Conservation (phyloP, 2,888 invertebrate genomes). For the Alsophila aescularia region DNA sequence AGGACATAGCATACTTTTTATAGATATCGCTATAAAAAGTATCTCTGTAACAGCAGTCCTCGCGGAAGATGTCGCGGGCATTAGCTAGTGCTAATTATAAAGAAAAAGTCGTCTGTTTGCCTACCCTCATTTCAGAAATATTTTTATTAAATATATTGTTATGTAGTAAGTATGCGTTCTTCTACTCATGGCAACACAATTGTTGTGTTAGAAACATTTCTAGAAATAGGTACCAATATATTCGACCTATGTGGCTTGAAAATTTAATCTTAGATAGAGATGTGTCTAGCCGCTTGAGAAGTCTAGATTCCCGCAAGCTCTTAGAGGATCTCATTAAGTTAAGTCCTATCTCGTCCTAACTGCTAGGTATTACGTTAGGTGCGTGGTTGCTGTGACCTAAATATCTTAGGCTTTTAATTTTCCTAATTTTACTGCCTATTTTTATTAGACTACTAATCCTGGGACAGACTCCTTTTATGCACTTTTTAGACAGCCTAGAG, state of each 20-base stretch:
- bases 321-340: constrained; percentile 20
- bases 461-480: not conserved
- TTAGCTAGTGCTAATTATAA: too few relatives aligned
- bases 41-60: too few relatives aligned
- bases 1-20: too few relatives aligned
- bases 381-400: constrained; percentile 18
- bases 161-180: not conserved
- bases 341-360: constrained; percentile 11
- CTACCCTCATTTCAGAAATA: constrained; percentile 11
- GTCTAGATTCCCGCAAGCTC: constrained; percentile 11
- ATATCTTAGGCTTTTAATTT: constrained; percentile 12
- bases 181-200: not conserved
- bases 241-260: constrained; percentile 10
- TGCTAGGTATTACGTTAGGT: not conserved
- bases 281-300: constrained; percentile 2
- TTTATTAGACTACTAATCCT: not conserved
- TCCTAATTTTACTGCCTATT: not conserved
- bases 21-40: too few relatives aligned
- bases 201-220: not conserved
- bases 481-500: not conserved
- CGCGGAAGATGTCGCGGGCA: too few relatives aligned
- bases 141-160: not conserved
- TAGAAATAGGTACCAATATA: constrained; percentile 7
- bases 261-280: constrained; percentile 21
- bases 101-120: too few relatives aligned